A percentile compares a stretch with the other conserved stretches of the same genome.
These are phyloP conservation scores for Diloba caeruleocephala DNA, from an alignment of 2,888 invertebrate species.

Conservation along the genomic window DNA sequence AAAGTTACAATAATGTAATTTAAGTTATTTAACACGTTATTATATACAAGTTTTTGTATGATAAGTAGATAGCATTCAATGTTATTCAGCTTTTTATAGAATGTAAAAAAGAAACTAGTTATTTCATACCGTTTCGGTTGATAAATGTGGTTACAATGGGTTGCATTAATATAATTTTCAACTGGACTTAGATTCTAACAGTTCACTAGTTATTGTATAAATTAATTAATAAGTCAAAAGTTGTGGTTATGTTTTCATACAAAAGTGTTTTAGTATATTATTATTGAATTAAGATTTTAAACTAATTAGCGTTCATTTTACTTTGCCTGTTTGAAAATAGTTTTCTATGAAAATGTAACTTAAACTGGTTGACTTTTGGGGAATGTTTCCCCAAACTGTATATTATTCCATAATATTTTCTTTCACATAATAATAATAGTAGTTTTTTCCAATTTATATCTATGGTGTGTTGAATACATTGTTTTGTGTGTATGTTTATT, in stretches of 20 bases:
- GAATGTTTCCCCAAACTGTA: slow-evolving; percentile 47
- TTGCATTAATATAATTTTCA: slow-evolving; percentile 50
- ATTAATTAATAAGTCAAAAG: slow-evolving; percentile 47
- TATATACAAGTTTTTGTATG: slow-evolving; percentile 80
- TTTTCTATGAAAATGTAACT: slow-evolving; percentile 52
- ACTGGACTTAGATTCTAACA: slow-evolving; percentile 56
- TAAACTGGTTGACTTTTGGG: slow-evolving; percentile 28
- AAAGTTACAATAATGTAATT: slow-evolving; percentile 65
- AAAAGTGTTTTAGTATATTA: slow-evolving; percentile 34
- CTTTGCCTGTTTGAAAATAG: slow-evolving; percentile 32
- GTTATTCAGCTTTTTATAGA: slow-evolving; percentile 55
- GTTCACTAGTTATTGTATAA: slow-evolving; percentile 54
- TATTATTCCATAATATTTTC: slow-evolving; percentile 63
- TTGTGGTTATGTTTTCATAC: slow-evolving; percentile 51
- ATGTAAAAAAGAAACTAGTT: slow-evolving; percentile 49
- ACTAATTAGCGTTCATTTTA: slow-evolving; percentile 40
- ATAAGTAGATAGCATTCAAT: slow-evolving; percentile 86
- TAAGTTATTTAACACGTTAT: slow-evolving; percentile 78
- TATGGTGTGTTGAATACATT: slow-evolving; percentile 46
- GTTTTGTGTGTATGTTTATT: slow-evolving; percentile 25
- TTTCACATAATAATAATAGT: slow-evolving; percentile 62
- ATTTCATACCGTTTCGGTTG: slow-evolving; percentile 48
- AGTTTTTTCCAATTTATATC: slow-evolving; percentile 56
- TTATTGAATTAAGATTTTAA: slow-evolving; percentile 44
- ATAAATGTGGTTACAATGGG: slow-evolving; percentile 46